Conservation (phyloP, 2,797 vertebrate genomes). For the Lepidocolaptes lacrymiger region DNA sequence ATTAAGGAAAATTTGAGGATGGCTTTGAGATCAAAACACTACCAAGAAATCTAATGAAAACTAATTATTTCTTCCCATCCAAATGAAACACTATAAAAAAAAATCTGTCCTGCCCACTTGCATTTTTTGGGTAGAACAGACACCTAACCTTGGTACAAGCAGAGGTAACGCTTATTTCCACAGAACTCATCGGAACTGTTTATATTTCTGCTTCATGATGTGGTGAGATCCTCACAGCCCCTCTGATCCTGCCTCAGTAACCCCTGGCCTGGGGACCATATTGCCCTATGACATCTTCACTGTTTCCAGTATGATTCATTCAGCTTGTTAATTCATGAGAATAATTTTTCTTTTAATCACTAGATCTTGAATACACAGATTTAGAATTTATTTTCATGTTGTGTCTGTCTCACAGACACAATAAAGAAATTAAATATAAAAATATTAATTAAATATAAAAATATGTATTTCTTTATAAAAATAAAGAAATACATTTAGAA, state of each 20-base stretch:
- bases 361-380: background rate
- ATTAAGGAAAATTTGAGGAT: background rate
- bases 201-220: background rate
- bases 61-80: background rate
- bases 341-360: background rate
- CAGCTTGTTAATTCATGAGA: background rate
- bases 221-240: background rate
- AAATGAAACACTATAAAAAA: background rate
- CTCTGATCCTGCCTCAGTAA: background rate
- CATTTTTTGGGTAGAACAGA: background rate
- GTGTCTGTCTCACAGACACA: accelerated
- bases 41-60: background rate
- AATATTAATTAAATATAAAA: too few relatives aligned
- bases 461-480: too few relatives aligned
- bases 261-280: background rate
- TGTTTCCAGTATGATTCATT: background rate
- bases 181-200: background rate
- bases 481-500: background rate
- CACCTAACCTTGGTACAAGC: background rate
- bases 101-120: background rate
- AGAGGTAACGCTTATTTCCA: background rate
- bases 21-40: background rate
- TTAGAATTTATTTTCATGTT: background rate
- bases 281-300: background rate
- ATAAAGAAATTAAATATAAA: too few relatives aligned